Conservation (phyloP, 2,888 invertebrate species). For the Pheosia tremula region DNA sequence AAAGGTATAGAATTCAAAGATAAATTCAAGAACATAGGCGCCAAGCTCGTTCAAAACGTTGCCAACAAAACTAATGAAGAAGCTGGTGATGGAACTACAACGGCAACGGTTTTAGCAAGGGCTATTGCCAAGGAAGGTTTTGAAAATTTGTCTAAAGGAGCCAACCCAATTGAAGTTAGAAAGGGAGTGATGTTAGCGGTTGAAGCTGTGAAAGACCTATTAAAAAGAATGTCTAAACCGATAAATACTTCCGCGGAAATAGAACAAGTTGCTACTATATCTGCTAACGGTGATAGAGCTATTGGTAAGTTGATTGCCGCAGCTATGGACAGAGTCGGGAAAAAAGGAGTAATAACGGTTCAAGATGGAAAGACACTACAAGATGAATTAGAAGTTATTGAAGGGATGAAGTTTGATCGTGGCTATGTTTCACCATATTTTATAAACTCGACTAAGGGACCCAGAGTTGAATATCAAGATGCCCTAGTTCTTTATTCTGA, state of each 20-base stretch:
- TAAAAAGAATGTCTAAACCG: conserved; percentile 94
- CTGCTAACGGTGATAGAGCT: conserved; percentile 97
- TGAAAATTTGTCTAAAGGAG: conserved; percentile 97
- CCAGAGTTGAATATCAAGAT: conserved; percentile 98
- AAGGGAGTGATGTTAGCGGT: conserved; percentile 97
- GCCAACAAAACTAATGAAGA: conserved; percentile 99
- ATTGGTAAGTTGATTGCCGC: conserved; percentile 97
- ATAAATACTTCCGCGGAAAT: conserved; percentile 99
- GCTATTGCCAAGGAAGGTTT: conserved; percentile 99
- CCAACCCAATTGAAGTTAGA: conserved; percentile 98
- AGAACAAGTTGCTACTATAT: conserved; percentile 99
- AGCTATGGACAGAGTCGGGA: conserved; percentile 98
- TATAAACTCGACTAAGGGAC: conserved; percentile 98
- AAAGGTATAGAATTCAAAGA: conserved; percentile 98
- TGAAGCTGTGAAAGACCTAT: conserved; percentile 92
- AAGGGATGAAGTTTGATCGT: conserved; percentile 99
- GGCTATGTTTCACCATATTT: conserved; percentile 99
- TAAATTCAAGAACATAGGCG: conserved; percentile 99
- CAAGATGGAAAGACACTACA: conserved; percentile 98
- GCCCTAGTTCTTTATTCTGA: conserved; percentile 96
- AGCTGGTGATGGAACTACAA: conserved; percentile 99
- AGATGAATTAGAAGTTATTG: conserved; percentile 97
- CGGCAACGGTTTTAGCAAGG: conserved; percentile 98
- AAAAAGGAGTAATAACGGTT: conserved; percentile 99
- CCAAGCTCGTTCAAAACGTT: conserved; percentile 98